Evolutionary conservation across 2,888 invertebrate genomes (phyloP).

Genomic region (Cantharis nigra): DNA sequence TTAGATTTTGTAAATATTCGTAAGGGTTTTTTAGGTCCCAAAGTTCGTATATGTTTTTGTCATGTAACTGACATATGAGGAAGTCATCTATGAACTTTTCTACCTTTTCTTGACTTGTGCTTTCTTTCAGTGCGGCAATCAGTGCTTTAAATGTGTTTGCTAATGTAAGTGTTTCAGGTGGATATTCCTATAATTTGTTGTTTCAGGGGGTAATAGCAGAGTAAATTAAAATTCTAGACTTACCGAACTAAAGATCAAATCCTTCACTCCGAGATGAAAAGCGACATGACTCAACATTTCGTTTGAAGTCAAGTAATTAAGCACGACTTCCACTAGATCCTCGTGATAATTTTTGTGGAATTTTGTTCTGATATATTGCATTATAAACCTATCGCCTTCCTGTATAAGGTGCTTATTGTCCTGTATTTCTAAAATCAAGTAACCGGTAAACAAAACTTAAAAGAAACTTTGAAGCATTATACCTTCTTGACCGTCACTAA

Average conservation of each 20-base stretch:
- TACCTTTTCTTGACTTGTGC: slow-evolving; percentile 68
- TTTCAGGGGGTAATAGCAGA: neutral
- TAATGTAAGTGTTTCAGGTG: slow-evolving; percentile 66
- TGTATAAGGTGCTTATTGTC: slow-evolving; percentile 72
- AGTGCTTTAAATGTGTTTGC: slow-evolving; percentile 80
- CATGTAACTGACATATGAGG: slow-evolving; percentile 82
- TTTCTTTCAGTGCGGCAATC: slow-evolving; percentile 73
- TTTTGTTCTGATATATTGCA: slow-evolving; percentile 65
- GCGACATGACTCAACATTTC: slow-evolving; percentile 74
- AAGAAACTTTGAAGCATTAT: neutral
- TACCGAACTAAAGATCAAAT: slow-evolving; percentile 79
- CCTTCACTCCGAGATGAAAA: slow-evolving; percentile 77
- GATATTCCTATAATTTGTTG: slow-evolving; percentile 67
- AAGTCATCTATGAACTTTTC: slow-evolving; percentile 84
- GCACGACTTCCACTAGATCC: slow-evolving; percentile 73
- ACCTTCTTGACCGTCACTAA: slow-evolving; percentile 58
- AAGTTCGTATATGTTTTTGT: slow-evolving; percentile 81
- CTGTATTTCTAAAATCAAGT: slow-evolving; percentile 47
- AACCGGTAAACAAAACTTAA: neutral
- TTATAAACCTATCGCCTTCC: slow-evolving; percentile 70
- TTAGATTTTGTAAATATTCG: slow-evolving; percentile 66
- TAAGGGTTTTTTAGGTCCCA: slow-evolving; percentile 84
- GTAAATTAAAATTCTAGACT: slow-evolving; percentile 47
- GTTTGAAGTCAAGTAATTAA: slow-evolving; percentile 67
- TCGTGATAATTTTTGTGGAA: slow-evolving; percentile 75